phyloP scores from a whole-genome alignment of 2,797 vertebrate species.

The Aplochiton taeniatus region DNA sequence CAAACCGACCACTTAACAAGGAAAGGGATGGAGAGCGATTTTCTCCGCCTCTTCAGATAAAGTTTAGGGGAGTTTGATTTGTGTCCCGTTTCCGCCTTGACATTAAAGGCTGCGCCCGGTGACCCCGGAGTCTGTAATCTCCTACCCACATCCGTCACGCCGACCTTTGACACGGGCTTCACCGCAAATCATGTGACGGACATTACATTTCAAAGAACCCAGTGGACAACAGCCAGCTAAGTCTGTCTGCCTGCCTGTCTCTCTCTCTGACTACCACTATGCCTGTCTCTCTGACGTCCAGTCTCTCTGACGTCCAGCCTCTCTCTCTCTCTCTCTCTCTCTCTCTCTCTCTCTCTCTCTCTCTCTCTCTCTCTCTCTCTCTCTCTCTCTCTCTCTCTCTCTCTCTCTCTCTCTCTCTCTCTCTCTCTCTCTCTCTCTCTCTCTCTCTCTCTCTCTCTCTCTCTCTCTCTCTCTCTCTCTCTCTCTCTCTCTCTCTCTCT shows the following conservation, averaged over 20 bases:
- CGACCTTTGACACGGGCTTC: slow-evolving; percentile 58
- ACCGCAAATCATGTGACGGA: slow-evolving; percentile 57
- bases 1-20: no score
- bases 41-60: background rate
- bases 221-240: background rate
- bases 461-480: background rate
- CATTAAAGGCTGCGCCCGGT: background rate
- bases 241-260: slow-evolving; percentile 18
- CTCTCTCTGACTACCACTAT: slow-evolving; percentile 17
- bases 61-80: slow-evolving; percentile 26
- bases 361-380: slow-evolving; percentile 18
- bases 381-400: slow-evolving; percentile 16
- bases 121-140: slow-evolving; percentile 49
- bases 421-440: background rate
- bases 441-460: slow-evolving; percentile 20
- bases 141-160: slow-evolving; percentile 46
- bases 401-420: background rate
- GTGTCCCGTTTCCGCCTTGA: slow-evolving; percentile 21
- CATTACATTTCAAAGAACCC: slow-evolving; percentile 39
- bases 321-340: slow-evolving; percentile 22
- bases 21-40: no score
- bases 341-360: background rate
- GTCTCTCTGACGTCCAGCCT: background rate
- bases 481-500: background rate
- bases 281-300: background rate